Evolutionary conservation across 1,140 invertebrate species (phyloP).

Genomic region (Pseudomyrmex gracilis): DNA sequence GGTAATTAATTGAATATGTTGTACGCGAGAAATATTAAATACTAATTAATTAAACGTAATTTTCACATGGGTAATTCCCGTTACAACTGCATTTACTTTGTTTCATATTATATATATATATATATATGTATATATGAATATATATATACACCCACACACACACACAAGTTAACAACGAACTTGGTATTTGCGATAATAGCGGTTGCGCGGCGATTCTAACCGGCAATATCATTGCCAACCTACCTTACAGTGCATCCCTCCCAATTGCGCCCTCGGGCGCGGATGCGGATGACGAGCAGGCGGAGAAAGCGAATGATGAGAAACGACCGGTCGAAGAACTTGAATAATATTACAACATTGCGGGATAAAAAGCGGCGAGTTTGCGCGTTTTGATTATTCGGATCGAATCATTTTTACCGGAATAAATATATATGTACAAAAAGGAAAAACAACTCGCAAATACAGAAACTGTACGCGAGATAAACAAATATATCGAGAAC

Average conservation of each 20-base stretch:
- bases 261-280: slow-evolving; percentile 62
- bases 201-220: slow-evolving; percentile 21
- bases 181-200: slow-evolving; percentile 21
- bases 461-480: neutral
- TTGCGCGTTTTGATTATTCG: slow-evolving; percentile 2
- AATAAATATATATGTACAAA: neutral
- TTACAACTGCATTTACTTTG: too few species aligned
- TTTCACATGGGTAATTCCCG: too few species aligned
- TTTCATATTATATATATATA: too few species aligned
- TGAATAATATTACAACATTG: slow-evolving; percentile 6
- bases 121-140: too few species aligned
- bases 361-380: neutral
- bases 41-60: too few species aligned
- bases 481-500: neutral
- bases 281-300: slow-evolving; percentile 61
- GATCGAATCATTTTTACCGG: neutral
- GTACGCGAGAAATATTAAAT: too few species aligned
- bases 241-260: slow-evolving; percentile 51
- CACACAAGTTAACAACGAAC: slow-evolving; percentile 5
- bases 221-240: slow-evolving; percentile 58
- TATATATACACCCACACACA: neutral
- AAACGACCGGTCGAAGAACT: slow-evolving; percentile 7
- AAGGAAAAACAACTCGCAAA: neutral
- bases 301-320: slow-evolving; percentile 50
- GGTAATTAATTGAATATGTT: too few species aligned